phyloP scores from a whole-genome alignment of 2,888 invertebrate species.

The Cyaniris semiargus region DNA sequence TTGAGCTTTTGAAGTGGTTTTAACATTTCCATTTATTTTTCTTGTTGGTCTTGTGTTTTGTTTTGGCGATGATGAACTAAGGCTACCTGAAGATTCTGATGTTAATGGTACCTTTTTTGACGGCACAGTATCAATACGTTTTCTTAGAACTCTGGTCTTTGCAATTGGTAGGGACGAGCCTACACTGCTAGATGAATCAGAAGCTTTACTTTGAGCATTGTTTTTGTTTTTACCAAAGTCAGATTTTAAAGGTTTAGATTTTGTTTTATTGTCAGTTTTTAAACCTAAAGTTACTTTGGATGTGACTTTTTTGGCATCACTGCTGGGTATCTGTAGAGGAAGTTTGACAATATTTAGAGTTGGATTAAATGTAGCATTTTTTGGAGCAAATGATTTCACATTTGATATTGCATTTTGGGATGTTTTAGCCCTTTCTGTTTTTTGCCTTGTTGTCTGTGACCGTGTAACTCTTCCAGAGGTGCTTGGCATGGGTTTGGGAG shows the following conservation, averaged over 20 bases:
- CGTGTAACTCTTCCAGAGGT: conserved; percentile 64
- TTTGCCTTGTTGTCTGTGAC: conserved; percentile 54
- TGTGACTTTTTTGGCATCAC: neutral
- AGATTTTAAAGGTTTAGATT: conserved; percentile 38
- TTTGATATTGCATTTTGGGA: conserved; percentile 36
- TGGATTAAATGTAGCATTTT: conserved; percentile 77
- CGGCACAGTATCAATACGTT: neutral
- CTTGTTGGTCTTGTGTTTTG: conserved; percentile 16
- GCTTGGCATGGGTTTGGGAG: conserved; percentile 53
- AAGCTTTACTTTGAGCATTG: conserved; percentile 6
- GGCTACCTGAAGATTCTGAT: conserved; percentile 6
- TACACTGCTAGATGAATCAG: conserved; percentile 27
- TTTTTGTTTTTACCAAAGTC: neutral
- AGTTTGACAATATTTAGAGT: conserved; percentile 50
- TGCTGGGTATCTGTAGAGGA: conserved; percentile 45
- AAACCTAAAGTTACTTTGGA: conserved; percentile 36
- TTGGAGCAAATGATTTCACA: conserved; percentile 74
- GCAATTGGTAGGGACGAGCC: neutral
- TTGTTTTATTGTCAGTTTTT: conserved; percentile 41
- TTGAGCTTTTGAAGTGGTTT: neutral
- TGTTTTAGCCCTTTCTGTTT: conserved; percentile 35
- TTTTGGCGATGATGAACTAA: neutral
- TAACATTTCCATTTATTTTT: conserved; percentile 32
- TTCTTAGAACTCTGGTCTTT: neutral
- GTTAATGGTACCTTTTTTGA: neutral